phyloP scores from a whole-genome alignment of 2,797 vertebrate genomes.

The Pantherophis alleghaniensis region DNA sequence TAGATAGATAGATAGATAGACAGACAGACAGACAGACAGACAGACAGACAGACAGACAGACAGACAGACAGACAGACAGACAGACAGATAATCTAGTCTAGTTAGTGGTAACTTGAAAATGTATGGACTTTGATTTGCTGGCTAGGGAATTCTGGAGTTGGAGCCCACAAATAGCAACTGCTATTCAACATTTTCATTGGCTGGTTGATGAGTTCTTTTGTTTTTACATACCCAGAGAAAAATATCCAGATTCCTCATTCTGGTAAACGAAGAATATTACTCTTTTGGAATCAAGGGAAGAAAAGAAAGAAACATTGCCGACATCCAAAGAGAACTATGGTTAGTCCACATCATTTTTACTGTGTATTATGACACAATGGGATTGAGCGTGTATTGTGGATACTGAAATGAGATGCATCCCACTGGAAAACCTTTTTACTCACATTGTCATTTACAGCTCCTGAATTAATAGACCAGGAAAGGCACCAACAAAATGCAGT shows the following conservation, averaged over 20 bases:
- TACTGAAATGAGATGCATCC: conserved; percentile 74
- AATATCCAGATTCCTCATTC: not conserved
- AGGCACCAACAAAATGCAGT: conserved; percentile 89
- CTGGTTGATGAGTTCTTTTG: not conserved
- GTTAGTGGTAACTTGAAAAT: not conserved
- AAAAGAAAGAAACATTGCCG: conserved; percentile 29
- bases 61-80: too few species aligned
- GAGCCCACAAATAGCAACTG: not conserved
- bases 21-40: too few species aligned
- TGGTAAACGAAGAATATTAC: conserved; percentile 6
- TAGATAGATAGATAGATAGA: too few species aligned
- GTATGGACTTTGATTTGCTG: not conserved
- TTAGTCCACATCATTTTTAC: conserved; percentile 63
- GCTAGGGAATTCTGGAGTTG: not conserved
- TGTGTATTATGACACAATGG: conserved; percentile 70
- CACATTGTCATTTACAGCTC: conserved; percentile 79
- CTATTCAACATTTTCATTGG: not conserved
- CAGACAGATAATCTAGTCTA: not conserved
- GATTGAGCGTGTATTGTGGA: conserved; percentile 61
- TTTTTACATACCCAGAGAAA: not conserved
- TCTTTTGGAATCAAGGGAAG: not conserved
- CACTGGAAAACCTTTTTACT: conserved; percentile 77
- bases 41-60: too few species aligned
- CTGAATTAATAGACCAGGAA: conserved; percentile 95
- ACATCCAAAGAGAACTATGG: conserved; percentile 60